Conservation (phyloP, 1,140 invertebrate genomes). For the Zaprionus gabonicus region DNA sequence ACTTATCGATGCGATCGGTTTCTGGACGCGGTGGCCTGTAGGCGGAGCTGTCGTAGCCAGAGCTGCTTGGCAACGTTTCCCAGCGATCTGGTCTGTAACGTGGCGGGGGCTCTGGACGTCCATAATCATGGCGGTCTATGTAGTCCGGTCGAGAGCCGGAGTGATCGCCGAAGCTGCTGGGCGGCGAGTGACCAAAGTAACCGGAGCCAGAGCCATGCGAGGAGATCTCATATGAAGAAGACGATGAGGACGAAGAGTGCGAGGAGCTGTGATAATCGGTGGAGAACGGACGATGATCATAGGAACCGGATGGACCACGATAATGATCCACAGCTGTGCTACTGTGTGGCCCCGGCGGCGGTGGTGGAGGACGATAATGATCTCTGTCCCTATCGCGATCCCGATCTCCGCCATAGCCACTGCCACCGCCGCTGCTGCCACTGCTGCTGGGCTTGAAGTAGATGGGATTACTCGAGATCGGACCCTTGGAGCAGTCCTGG, state of each 20-base stretch:
- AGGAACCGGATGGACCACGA: conserved; percentile 73
- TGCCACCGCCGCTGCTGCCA: conserved; percentile 28
- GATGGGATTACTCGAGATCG: conserved; percentile 61
- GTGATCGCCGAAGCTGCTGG: conserved; percentile 71
- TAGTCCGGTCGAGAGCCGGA: conserved; percentile 54
- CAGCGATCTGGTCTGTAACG: conserved; percentile 68
- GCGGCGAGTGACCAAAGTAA: conserved; percentile 74
- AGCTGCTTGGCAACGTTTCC: conserved; percentile 77
- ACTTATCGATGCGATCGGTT: conserved; percentile 71
- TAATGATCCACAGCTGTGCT: conserved; percentile 80
- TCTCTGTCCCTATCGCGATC: conserved; percentile 49
- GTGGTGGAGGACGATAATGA: conserved; percentile 43
- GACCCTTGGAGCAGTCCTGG: conserved; percentile 75
- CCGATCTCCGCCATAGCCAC: conserved; percentile 35
- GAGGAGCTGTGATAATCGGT: conserved; percentile 65
- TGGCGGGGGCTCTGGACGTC: conserved; percentile 42
- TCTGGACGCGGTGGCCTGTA: conserved; percentile 65
- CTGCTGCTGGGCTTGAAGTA: conserved; percentile 73
- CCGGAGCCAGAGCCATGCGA: conserved; percentile 70
- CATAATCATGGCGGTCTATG: conserved; percentile 72
- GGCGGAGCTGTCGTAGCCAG: conserved; percentile 69
- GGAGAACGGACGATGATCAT: conserved; percentile 70
- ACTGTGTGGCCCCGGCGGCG: conserved; percentile 34
- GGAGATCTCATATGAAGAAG: conserved; percentile 68
- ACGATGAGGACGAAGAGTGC: conserved; percentile 51